Evolutionary conservation across 2,113 vertebrate genomes (phyloP).

Genomic region (Phasianus colchicus): DNA sequence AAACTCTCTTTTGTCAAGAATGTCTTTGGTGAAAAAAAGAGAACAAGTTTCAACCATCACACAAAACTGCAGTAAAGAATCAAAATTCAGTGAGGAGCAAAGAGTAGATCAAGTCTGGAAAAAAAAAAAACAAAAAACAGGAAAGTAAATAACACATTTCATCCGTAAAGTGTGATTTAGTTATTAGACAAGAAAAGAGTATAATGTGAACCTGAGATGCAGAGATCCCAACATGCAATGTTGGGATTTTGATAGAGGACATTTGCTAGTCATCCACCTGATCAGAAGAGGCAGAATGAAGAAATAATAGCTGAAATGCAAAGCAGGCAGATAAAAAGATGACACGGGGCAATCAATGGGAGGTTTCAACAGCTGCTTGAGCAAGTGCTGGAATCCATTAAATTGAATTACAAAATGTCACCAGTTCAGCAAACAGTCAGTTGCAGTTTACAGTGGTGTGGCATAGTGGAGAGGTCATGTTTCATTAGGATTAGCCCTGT

Average conservation of each 20-base stretch:
- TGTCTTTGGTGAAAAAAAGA: neutral
- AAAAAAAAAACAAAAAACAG: neutral
- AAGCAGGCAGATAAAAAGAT: neutral
- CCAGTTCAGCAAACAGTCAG: neutral
- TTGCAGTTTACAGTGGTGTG: neutral
- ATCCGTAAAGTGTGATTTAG: neutral
- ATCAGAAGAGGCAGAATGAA: neutral
- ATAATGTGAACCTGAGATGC: neutral
- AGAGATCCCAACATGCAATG: neutral
- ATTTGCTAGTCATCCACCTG: neutral
- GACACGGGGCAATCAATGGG: neutral
- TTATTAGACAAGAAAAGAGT: neutral
- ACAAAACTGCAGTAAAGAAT: neutral
- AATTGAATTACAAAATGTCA: neutral
- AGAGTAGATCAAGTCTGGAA: neutral
- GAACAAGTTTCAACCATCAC: neutral
- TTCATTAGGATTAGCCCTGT: slow-evolving; percentile 15
- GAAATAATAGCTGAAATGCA: neutral
- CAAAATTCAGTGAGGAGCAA: neutral
- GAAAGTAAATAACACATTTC: neutral
- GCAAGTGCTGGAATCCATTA: neutral
- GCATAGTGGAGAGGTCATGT: neutral
- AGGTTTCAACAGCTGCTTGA: neutral
- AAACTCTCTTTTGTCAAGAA: neutral
- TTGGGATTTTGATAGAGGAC: neutral